phyloP scores from a whole-genome alignment of 2,113 vertebrate species.

The Gymnarchus niloticus region DNA sequence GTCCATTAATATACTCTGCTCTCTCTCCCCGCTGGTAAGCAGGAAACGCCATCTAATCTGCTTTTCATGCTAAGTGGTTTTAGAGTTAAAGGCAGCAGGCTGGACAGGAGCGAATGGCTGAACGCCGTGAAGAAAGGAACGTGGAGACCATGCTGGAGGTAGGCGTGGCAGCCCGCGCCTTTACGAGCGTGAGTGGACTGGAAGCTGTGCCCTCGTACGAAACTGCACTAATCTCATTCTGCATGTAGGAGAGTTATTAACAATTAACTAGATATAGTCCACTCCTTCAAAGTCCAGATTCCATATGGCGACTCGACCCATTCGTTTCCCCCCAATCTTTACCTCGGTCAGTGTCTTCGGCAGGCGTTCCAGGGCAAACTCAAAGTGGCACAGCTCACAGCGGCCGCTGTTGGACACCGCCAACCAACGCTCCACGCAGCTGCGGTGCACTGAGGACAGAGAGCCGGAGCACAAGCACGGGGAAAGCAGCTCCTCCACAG shows the following conservation, averaged over 20 bases:
- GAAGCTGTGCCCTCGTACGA: too few species aligned
- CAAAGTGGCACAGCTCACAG: conserved; percentile 62
- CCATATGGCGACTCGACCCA: too few species aligned
- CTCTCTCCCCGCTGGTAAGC: neutral
- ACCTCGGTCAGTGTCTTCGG: conserved; percentile 57
- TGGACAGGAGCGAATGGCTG: too few species aligned
- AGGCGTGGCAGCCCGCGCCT: too few species aligned
- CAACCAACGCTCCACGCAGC: conserved; percentile 62
- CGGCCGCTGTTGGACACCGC: conserved; percentile 53
- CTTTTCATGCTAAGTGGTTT: conserved; percentile 53
- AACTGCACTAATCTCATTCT: too few species aligned
- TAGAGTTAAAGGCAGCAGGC: conserved; percentile 28
- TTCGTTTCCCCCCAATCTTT: neutral
- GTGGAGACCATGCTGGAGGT: too few species aligned
- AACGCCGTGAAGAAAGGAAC: too few species aligned
- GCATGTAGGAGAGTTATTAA: too few species aligned
- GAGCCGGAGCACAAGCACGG: conserved; percentile 58
- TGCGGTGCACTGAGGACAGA: conserved; percentile 55
- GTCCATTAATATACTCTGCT: conserved; percentile 25
- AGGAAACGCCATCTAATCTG: conserved; percentile 50
- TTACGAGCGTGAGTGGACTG: too few species aligned
- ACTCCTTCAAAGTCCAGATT: too few species aligned
- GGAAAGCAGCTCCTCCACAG: conserved; percentile 50
- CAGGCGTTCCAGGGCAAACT: conserved; percentile 53
- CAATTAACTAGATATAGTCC: too few species aligned